These are phyloP conservation scores for Menidia beryllina DNA, from an alignment of 2,113 vertebrate species.

Conservation along the genomic window DNA sequence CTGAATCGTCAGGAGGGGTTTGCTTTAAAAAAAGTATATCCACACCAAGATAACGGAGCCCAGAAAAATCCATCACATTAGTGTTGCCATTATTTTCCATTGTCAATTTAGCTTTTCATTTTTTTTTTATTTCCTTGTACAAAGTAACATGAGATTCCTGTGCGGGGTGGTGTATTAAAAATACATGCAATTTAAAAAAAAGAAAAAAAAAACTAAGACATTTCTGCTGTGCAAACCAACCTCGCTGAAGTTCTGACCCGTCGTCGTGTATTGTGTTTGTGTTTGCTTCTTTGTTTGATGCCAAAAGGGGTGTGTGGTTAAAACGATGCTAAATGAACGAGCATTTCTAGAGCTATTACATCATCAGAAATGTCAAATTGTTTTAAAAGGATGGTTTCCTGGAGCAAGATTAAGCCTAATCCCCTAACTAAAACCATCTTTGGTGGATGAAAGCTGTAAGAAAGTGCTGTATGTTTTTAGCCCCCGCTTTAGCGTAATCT, in stretches of 20 bases:
- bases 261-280: constrained; percentile 71
- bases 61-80: constrained; percentile 55
- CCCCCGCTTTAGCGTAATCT: constrained; percentile 66
- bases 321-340: constrained; percentile 54
- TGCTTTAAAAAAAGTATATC: constrained; percentile 75
- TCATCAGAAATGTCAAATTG: constrained; percentile 50
- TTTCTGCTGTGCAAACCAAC: constrained; percentile 67
- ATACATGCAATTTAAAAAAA: constrained; percentile 56
- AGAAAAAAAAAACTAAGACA: constrained; percentile 37
- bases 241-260: constrained; percentile 64
- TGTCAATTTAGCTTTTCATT: not conserved
- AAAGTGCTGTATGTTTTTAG: constrained; percentile 65
- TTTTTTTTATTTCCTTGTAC: constrained; percentile 49
- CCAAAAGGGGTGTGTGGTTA: constrained; percentile 76
- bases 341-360: constrained; percentile 59
- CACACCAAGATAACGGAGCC: constrained; percentile 54
- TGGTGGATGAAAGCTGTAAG: constrained; percentile 62
- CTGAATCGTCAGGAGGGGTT: constrained; percentile 68
- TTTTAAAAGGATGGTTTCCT: constrained; percentile 66
- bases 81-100: constrained; percentile 21
- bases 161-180: constrained; percentile 53
- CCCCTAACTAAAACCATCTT: constrained; percentile 70
- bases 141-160: constrained; percentile 52
- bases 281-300: constrained; percentile 77
- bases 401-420: constrained; percentile 61